Evolutionary conservation across 2,797 vertebrate species (phyloP).

Genomic region (Mus caroli): DNA sequence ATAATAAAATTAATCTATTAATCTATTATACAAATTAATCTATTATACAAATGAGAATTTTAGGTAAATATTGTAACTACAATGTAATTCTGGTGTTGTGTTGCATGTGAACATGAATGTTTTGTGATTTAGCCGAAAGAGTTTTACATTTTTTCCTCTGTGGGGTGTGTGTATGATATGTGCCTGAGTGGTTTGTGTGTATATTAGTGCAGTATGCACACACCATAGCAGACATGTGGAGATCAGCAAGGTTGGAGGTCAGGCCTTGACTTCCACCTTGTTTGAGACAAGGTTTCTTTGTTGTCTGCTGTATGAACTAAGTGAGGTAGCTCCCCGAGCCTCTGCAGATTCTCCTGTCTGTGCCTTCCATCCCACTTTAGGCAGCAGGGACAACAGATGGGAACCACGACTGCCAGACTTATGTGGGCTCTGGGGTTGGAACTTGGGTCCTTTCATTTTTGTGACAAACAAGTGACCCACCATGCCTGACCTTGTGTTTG

Average conservation of each 20-base stretch:
- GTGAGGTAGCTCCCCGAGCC: not conserved
- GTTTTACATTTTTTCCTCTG: not conserved
- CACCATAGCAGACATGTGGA: not conserved
- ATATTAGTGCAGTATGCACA: not conserved
- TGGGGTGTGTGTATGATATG: no score
- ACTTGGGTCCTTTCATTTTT: not conserved
- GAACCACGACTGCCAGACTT: not conserved
- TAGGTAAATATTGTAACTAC: not conserved
- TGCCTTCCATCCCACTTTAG: not conserved
- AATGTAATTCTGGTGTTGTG: not conserved
- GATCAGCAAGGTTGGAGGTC: not conserved
- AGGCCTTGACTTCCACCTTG: not conserved
- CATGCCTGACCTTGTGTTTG: not conserved
- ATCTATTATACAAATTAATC: no score
- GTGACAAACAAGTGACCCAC: not conserved
- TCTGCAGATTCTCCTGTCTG: not conserved
- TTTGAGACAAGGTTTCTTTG: not conserved
- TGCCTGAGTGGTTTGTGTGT: not conserved
- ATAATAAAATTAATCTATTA: not conserved
- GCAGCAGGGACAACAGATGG: not conserved
- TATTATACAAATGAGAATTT: not conserved
- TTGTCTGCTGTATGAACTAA: not conserved
- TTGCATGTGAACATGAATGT: not conserved
- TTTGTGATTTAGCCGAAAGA: conserved; percentile 38
- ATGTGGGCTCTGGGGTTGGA: not conserved